Conservation (phyloP, 2,888 invertebrate genomes). For the Cistogaster globosa region DNA sequence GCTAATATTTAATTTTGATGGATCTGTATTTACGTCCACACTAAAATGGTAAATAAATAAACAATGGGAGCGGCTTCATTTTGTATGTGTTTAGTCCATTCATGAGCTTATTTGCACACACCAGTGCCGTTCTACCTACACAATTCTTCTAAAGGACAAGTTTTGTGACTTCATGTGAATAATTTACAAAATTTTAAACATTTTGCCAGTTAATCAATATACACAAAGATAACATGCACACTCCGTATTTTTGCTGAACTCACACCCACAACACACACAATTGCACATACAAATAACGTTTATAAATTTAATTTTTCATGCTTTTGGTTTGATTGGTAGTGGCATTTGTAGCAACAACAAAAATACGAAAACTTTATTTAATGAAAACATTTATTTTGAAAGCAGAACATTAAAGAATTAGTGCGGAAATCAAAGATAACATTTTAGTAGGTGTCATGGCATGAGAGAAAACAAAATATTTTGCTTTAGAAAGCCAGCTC, state of each 20-base stretch:
- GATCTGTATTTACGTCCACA: conserved; percentile 60
- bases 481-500: background rate
- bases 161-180: too few species aligned
- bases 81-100: background rate
- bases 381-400: conserved; percentile 72
- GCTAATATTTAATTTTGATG: conserved; percentile 68
- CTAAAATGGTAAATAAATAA: conserved; percentile 4
- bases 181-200: too few species aligned
- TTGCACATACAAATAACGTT: conserved; percentile 20
- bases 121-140: background rate
- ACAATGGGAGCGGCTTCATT: conserved; percentile 60
- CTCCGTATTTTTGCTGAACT: conserved; percentile 37
- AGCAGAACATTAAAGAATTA: conserved; percentile 73
- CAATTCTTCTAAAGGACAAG: background rate
- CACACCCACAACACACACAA: background rate
- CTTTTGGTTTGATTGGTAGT: conserved; percentile 43
- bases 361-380: conserved; percentile 53
- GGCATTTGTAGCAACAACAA: conserved; percentile 15
- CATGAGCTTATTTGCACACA: background rate
- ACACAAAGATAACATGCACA: background rate
- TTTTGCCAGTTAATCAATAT: too few species aligned
- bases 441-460: conserved; percentile 58
- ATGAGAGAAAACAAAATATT: conserved; percentile 7
- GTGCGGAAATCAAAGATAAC: conserved; percentile 73
- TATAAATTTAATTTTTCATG: conserved; percentile 17